Evolutionary conservation across 2,113 vertebrate species (phyloP).

Genomic region (Platichthys flesus): DNA sequence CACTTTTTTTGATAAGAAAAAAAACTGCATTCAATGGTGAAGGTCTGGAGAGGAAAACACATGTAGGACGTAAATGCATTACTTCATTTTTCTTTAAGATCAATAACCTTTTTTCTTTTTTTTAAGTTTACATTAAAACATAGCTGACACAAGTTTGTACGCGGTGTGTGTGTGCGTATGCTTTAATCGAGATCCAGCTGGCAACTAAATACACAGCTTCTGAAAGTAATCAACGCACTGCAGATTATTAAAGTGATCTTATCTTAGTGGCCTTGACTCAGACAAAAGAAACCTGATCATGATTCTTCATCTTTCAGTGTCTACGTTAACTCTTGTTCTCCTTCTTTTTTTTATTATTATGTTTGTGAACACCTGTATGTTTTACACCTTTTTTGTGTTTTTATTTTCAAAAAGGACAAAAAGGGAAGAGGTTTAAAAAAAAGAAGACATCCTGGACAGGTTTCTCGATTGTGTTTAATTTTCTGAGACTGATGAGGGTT

Average conservation of each 20-base stretch:
- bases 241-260: slow-evolving; percentile 78
- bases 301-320: slow-evolving; percentile 61
- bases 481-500: slow-evolving; percentile 60
- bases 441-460: slow-evolving; percentile 71
- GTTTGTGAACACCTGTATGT: slow-evolving; percentile 49
- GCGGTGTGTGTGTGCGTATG: slow-evolving; percentile 47
- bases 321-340: slow-evolving; percentile 40
- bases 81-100: slow-evolving; percentile 51
- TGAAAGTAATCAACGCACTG: slow-evolving; percentile 61
- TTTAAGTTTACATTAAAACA: slow-evolving; percentile 72
- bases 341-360: slow-evolving; percentile 7
- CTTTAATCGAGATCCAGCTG: slow-evolving; percentile 66
- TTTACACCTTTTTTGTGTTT: slow-evolving; percentile 59
- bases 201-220: slow-evolving; percentile 65
- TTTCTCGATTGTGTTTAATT: slow-evolving; percentile 65
- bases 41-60: slow-evolving; percentile 73
- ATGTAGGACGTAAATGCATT: slow-evolving; percentile 62
- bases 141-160: slow-evolving; percentile 57
- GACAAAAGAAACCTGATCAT: slow-evolving; percentile 72
- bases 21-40: slow-evolving; percentile 70
- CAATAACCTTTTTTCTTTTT: slow-evolving; percentile 34
- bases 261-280: slow-evolving; percentile 82
- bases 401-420: slow-evolving; percentile 79
- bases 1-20: slow-evolving; percentile 69
- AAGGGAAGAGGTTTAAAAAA: slow-evolving; percentile 77